Evolutionary conservation across 1,140 invertebrate species (phyloP).

Genomic region (Pemphigus obesinymphae): DNA sequence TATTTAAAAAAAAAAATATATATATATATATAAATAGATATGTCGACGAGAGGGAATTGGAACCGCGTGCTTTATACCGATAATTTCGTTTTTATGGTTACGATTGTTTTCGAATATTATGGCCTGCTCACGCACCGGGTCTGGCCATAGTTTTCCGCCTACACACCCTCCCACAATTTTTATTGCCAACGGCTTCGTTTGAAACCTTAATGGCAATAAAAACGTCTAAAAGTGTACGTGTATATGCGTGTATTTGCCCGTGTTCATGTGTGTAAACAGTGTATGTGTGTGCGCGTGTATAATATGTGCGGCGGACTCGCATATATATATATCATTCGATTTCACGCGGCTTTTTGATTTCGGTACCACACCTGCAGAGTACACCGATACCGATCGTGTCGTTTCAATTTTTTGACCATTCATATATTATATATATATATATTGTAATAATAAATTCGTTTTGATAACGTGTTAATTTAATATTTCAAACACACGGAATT

Average conservation of each 20-base stretch:
- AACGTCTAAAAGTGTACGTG: background rate
- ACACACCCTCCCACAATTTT: background rate
- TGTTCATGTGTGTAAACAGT: too few species aligned
- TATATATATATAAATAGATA: background rate
- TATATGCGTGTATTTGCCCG: too few species aligned
- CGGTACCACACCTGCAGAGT: background rate
- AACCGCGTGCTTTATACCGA: conserved; percentile 8
- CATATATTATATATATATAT: too few species aligned
- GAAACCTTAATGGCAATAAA: background rate
- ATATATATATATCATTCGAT: background rate
- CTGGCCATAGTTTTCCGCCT: background rate
- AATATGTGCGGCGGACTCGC: background rate
- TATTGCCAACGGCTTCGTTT: background rate
- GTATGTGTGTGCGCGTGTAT: too few species aligned
- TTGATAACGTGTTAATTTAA: too few species aligned
- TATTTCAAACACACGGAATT: too few species aligned
- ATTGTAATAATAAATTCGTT: too few species aligned
- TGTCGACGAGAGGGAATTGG: background rate
- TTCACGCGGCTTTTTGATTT: background rate
- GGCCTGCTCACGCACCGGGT: background rate
- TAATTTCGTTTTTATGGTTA: conserved; percentile 14
- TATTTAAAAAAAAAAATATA: too few species aligned
- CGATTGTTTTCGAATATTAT: conserved; percentile 9
- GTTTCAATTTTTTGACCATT: background rate
- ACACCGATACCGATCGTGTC: background rate